phyloP scores from a whole-genome alignment of 1,140 invertebrate species.

The Orussus abietinus region DNA sequence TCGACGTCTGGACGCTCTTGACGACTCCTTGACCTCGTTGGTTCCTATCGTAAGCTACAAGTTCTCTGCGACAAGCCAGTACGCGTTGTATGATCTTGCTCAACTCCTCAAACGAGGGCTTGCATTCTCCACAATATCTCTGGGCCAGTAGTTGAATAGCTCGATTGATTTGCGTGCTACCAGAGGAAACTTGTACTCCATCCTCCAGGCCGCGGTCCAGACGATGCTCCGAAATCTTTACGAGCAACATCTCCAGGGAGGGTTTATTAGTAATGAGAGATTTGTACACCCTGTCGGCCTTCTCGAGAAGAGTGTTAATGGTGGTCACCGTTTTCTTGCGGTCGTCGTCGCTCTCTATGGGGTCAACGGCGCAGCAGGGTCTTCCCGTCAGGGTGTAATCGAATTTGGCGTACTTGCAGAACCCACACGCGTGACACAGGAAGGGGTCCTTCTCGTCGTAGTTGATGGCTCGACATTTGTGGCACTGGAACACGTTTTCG shows the following conservation, averaged over 20 bases:
- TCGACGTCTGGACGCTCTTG: constrained; percentile 9
- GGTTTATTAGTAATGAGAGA: constrained; percentile 87
- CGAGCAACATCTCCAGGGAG: constrained; percentile 76
- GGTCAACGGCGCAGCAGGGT: constrained; percentile 92
- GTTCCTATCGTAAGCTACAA: constrained; percentile 88
- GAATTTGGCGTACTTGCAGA: constrained; percentile 99
- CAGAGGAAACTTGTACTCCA: constrained; percentile 49
- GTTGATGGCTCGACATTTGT: constrained; percentile 96
- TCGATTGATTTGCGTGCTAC: constrained; percentile 68
- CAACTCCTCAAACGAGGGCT: constrained; percentile 90
- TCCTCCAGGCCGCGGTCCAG: constrained; percentile 64
- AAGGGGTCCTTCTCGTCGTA: constrained; percentile 99
- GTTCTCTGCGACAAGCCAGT: constrained; percentile 81
- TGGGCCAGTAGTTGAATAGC: constrained; percentile 85
- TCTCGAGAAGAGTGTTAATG: constrained; percentile 87
- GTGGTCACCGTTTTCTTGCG: constrained; percentile 89
- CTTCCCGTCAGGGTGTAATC: constrained; percentile 89
- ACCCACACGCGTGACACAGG: constrained; percentile 96
- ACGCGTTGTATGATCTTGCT: constrained; percentile 94
- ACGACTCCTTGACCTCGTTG: constrained; percentile 56
- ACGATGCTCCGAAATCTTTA: constrained; percentile 74
- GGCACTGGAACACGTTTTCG: constrained; percentile 98
- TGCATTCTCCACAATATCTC: constrained; percentile 93
- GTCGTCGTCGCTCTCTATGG: constrained; percentile 96
- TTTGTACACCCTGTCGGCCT: constrained; percentile 91